Percentiles rank a stretch among this genome's conserved stretches.
phyloP scores from a whole-genome alignment of 2,113 vertebrate species.

The Alligator mississippiensis region DNA sequence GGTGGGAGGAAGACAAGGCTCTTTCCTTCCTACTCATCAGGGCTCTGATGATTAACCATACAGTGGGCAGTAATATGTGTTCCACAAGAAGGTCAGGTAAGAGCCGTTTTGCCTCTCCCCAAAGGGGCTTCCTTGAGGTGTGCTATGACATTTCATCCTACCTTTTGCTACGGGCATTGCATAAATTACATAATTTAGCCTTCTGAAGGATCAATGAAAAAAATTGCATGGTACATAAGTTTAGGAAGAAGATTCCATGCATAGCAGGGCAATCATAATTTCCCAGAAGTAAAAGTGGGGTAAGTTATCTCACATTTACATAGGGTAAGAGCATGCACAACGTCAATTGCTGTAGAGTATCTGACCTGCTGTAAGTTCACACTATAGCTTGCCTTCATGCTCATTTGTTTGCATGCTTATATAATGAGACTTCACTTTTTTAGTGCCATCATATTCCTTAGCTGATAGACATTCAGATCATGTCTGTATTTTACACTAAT shows the following conservation, averaged over 20 bases:
- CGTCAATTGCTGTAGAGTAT: too few species aligned
- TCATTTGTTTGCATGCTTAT: too few species aligned
- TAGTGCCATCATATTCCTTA: constrained; percentile 14
- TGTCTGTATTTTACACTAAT: constrained; percentile 36
- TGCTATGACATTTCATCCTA: neutral
- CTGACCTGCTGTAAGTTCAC: too few species aligned
- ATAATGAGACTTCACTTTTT: neutral
- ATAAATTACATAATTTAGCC: neutral
- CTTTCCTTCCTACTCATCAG: neutral
- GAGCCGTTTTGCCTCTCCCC: neutral
- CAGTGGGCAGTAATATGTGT: neutral
- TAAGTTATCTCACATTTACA: too few species aligned
- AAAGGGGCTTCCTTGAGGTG: neutral
- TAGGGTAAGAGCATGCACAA: too few species aligned
- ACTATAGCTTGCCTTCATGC: too few species aligned
- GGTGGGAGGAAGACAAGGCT: neutral
- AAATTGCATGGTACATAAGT: too few species aligned
- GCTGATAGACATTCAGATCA: neutral
- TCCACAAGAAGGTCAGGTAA: neutral
- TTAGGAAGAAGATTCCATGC: too few species aligned
- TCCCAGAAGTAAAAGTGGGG: too few species aligned
- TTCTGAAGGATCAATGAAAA: neutral
- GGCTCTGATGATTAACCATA: neutral
- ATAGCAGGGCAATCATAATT: too few species aligned
- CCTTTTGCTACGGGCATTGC: neutral